phyloP scores from a whole-genome alignment of 1,140 invertebrate genomes.

The Anoplolepis gracilipes region DNA sequence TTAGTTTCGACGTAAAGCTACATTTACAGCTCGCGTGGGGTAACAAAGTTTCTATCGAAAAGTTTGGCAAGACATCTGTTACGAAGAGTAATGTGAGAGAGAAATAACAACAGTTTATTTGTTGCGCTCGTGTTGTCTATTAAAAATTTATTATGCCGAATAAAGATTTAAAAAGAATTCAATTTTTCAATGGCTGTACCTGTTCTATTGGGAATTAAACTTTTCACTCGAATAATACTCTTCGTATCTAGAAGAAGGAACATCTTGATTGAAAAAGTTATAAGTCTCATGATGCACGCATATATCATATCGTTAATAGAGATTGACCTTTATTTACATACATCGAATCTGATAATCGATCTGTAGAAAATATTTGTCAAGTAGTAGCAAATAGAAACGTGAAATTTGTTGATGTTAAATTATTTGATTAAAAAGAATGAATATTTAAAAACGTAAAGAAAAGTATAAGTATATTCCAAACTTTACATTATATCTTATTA shows the following conservation, averaged over 20 bases:
- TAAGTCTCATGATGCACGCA: neutral
- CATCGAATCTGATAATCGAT: no score
- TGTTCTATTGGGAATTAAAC: neutral
- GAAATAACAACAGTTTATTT: constrained; percentile 21
- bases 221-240: neutral
- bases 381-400: neutral
- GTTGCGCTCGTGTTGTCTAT: neutral
- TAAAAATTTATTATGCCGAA: neutral
- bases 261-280: neutral
- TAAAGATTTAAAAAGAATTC: constrained; percentile 21
- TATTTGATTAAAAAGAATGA: neutral
- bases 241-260: neutral
- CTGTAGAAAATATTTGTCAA: no score
- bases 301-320: neutral
- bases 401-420: neutral
- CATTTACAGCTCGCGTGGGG: neutral
- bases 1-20: neutral
- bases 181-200: neutral
- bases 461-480: neutral
- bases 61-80: neutral
- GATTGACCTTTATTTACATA: no score
- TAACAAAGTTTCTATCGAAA: constrained; percentile 18
- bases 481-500: neutral
- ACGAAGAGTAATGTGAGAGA: neutral
- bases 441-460: neutral